Percentiles rank a stretch among this genome's conserved stretches.
Conservation (phyloP, 2,888 invertebrate species). For the Ichneumoninae sp. region DNA sequence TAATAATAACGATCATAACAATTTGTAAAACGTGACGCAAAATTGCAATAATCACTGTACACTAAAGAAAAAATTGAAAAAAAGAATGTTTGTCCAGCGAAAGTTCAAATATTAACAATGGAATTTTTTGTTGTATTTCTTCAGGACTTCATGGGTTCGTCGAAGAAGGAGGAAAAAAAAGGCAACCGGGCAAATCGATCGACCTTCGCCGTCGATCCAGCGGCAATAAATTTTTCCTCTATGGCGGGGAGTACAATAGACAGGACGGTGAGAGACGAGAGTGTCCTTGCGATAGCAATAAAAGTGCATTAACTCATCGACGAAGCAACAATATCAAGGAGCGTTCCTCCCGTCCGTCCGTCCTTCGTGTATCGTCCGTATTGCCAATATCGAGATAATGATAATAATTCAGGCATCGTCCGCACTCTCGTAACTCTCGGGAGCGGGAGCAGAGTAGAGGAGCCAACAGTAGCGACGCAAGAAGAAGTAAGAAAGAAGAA, state of each 20-base stretch:
- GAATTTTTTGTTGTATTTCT: neutral
- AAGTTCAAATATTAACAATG: neutral
- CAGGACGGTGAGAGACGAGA: constrained; percentile 25
- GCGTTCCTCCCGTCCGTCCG: constrained; percentile 42
- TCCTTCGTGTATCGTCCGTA: constrained; percentile 59
- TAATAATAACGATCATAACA: neutral
- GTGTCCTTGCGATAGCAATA: constrained; percentile 60
- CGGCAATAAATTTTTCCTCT: neutral
- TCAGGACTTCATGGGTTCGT: neutral
- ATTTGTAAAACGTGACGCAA: neutral
- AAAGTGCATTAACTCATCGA: constrained; percentile 64
- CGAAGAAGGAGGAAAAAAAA: neutral
- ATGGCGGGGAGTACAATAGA: constrained; percentile 14
- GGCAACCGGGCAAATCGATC: neutral
- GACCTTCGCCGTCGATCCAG: neutral
- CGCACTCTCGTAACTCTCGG: constrained; percentile 65
- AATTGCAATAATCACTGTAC: neutral
- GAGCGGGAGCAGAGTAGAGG: constrained; percentile 25
- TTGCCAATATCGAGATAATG: constrained; percentile 66
- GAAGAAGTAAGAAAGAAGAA: constrained; percentile 48
- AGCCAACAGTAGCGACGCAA: constrained; percentile 42
- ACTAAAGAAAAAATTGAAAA: neutral
- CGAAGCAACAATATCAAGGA: constrained; percentile 60
- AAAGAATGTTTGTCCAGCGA: neutral
- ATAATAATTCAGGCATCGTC: constrained; percentile 65